Evolutionary conservation across 2,797 vertebrate species (phyloP).

Genomic region (Sparidentex hasta): DNA sequence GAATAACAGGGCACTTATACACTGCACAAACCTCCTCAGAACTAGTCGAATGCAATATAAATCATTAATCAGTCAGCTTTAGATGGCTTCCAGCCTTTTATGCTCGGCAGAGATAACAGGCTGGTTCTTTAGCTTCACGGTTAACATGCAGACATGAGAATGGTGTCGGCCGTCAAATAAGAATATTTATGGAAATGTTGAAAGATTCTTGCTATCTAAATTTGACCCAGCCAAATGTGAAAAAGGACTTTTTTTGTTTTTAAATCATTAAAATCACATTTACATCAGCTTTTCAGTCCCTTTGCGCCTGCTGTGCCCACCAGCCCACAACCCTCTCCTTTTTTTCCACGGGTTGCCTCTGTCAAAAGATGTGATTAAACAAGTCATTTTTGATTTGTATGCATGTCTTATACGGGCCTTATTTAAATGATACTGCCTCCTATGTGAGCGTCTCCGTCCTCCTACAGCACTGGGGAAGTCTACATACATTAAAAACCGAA

Average conservation of each 20-base stretch:
- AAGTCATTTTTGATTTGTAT: neutral
- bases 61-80: neutral
- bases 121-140: neutral
- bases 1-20: too few relatives aligned
- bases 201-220: neutral
- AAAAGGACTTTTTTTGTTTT: neutral
- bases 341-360: neutral
- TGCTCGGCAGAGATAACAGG: neutral
- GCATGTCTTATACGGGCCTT: neutral
- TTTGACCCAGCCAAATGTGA: neutral
- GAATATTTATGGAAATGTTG: neutral
- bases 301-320: neutral
- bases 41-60: too few relatives aligned
- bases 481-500: neutral
- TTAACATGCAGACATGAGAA: neutral
- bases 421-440: neutral
- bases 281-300: neutral
- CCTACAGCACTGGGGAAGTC: neutral
- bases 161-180: neutral
- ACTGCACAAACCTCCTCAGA: too few relatives aligned
- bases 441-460: neutral
- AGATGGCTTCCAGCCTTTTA: neutral
- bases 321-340: neutral
- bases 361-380: neutral
- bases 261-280: neutral